Percentiles rank a stretch among this genome's conserved stretches.
phyloP scores from a whole-genome alignment of 92 coral and sea anemone genomes.

The Siderastrea siderea region DNA sequence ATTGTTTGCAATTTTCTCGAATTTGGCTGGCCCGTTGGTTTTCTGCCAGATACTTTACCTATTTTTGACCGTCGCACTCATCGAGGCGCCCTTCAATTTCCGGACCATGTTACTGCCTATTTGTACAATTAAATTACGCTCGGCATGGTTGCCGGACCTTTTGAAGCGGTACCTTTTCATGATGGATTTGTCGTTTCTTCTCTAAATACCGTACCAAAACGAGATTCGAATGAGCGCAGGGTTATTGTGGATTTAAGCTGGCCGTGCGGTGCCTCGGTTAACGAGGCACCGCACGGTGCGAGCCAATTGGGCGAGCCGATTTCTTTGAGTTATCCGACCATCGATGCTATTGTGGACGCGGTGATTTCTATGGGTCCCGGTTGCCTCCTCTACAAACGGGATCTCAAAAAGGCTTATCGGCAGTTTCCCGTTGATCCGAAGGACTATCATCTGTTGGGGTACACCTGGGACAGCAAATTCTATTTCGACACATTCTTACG shows the following conservation, averaged over 20 bases:
- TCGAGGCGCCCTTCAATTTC: constrained; percentile 14
- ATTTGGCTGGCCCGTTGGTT: constrained; percentile 42
- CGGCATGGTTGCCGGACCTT: neutral
- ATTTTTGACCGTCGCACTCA: constrained; percentile 9
- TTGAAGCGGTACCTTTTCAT: constrained; percentile 8
- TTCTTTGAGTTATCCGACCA: constrained; percentile 17
- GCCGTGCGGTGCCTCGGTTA: constrained; percentile 44
- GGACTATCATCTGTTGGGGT: no score
- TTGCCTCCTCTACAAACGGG: constrained; percentile 42
- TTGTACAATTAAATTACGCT: neutral
- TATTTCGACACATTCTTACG: constrained; percentile 7
- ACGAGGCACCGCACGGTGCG: constrained; percentile 27
- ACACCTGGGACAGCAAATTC: neutral
- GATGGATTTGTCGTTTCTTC: neutral
- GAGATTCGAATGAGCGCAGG: neutral
- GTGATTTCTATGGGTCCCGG: constrained; percentile 26
- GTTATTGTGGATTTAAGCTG: constrained; percentile 31
- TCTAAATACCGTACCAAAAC: no score
- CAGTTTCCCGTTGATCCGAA: no score
- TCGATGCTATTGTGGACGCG: constrained; percentile 17
- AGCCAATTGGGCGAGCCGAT: constrained; percentile 23
- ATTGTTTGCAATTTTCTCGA: constrained; percentile 35
- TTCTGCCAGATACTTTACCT: neutral
- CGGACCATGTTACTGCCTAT: neutral
- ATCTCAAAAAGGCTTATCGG: neutral